phyloP scores from a whole-genome alignment of 2,113 vertebrate genomes.

The Oreochromis tanganicae region DNA sequence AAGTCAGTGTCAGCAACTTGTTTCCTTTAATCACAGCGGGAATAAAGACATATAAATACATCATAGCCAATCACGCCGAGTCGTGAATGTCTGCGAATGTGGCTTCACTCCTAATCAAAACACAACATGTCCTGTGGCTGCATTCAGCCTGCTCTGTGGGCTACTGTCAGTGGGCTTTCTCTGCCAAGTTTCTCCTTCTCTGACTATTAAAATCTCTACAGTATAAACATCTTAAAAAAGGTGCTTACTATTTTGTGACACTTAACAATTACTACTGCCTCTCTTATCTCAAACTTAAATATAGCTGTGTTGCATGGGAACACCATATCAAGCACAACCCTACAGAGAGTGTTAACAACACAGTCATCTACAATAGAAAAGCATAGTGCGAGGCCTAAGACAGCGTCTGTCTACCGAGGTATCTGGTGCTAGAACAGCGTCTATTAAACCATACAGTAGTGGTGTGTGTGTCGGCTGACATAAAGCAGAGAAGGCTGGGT shows the following conservation, averaged over 20 bases:
- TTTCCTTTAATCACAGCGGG: not conserved
- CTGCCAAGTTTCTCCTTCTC: not conserved
- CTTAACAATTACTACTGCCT: not conserved
- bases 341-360: not conserved
- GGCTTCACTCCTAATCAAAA: slow-evolving; percentile 11
- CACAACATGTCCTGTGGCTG: slow-evolving; percentile 1
- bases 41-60: not conserved
- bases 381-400: not conserved
- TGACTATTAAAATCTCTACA: not conserved
- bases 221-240: not conserved
- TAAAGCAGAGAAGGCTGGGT: slow-evolving; percentile 89
- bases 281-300: not conserved
- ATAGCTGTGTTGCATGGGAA: not conserved
- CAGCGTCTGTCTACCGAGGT: not conserved
- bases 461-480: slow-evolving; percentile 77
- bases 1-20: not conserved
- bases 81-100: not conserved
- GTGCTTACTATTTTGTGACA: not conserved
- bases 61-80: not conserved
- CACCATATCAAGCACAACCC: not conserved
- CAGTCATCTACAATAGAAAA: not conserved
- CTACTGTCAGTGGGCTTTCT: not conserved
- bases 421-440: not conserved
- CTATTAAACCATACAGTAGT: not conserved
- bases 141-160: not conserved